Evolutionary conservation across 1,140 invertebrate species (phyloP).

Genomic region (Batillaria attramentaria): DNA sequence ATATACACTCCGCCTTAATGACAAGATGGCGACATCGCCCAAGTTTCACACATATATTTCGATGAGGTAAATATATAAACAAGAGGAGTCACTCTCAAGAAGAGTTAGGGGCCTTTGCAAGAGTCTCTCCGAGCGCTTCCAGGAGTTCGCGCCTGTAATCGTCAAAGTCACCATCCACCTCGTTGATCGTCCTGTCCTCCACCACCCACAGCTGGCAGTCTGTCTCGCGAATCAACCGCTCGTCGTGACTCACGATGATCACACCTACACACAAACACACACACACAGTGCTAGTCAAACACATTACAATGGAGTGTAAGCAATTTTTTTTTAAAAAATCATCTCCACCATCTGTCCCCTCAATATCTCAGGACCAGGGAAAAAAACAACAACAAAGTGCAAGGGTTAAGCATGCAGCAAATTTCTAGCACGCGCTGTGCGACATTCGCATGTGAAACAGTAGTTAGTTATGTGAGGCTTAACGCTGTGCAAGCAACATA

Average conservation of each 20-base stretch:
- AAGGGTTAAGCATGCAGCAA: too few species aligned
- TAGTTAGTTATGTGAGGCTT: too few species aligned
- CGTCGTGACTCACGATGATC: conserved; percentile 99
- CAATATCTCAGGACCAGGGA: too few species aligned
- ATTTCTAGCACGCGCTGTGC: too few species aligned
- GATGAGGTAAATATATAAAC: background rate
- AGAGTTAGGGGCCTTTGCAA: conserved; percentile 47
- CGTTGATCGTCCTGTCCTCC: conserved; percentile 94
- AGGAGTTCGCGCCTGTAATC: conserved; percentile 97
- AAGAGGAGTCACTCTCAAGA: conserved; percentile 2
- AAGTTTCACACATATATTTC: background rate
- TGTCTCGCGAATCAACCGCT: conserved; percentile 96
- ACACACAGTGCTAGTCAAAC: background rate
- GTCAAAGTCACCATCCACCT: conserved; percentile 99
- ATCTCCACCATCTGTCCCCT: too few species aligned
- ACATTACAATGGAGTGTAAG: too few species aligned
- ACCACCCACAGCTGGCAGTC: conserved; percentile 97
- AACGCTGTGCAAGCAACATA: too few species aligned
- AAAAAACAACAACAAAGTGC: too few species aligned
- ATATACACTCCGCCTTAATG: background rate
- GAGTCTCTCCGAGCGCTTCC: conserved; percentile 89
- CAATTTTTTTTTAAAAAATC: background rate
- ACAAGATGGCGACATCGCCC: background rate
- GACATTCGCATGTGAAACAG: too few species aligned
- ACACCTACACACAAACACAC: conserved; percentile 77